A percentile compares a stretch with the other conserved stretches of the same genome.
These are phyloP conservation scores for Conops quadrifasciatus DNA, from an alignment of 2,888 invertebrate genomes.

Conservation along the genomic window DNA sequence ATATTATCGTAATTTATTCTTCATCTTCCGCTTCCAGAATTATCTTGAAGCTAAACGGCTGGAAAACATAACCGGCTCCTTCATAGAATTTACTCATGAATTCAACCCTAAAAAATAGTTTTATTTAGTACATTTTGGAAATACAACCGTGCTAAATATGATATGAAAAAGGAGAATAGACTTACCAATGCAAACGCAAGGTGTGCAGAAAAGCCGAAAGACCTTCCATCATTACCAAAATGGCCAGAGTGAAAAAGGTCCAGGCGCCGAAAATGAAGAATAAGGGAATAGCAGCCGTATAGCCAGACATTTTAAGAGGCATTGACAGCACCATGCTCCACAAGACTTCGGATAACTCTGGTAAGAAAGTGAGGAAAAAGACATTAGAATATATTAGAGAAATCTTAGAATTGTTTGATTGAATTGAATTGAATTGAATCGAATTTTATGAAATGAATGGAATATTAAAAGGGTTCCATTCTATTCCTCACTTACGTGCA, in stretches of 20 bases:
- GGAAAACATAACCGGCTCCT: slow-evolving; percentile 82
- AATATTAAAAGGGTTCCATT: background rate
- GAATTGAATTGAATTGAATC: too few species aligned
- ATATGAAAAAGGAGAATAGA: too few species aligned
- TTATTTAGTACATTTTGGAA: background rate
- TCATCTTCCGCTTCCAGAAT: slow-evolving; percentile 72
- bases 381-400: background rate
- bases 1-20: too few species aligned
- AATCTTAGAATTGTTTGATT: background rate
- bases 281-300: slow-evolving; percentile 78
- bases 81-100: slow-evolving; percentile 96
- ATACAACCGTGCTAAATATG: too few species aligned
- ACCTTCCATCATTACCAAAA: slow-evolving; percentile 99
- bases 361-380: too few species aligned
- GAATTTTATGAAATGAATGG: background rate
- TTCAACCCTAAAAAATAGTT: slow-evolving; percentile 75
- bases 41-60: slow-evolving; percentile 84
- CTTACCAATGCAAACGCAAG: slow-evolving; percentile 93
- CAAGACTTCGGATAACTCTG: slow-evolving; percentile 87
- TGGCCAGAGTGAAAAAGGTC: slow-evolving; percentile 90
- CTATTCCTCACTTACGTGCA: slow-evolving; percentile 74
- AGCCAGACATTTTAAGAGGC: slow-evolving; percentile 74
- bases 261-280: slow-evolving; percentile 91
- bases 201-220: slow-evolving; percentile 99
- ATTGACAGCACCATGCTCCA: slow-evolving; percentile 92